Percentiles rank a stretch among this genome's conserved stretches.
Conservation (phyloP, 92 coral and sea anemone species). For the Epizoanthus ramosus region DNA sequence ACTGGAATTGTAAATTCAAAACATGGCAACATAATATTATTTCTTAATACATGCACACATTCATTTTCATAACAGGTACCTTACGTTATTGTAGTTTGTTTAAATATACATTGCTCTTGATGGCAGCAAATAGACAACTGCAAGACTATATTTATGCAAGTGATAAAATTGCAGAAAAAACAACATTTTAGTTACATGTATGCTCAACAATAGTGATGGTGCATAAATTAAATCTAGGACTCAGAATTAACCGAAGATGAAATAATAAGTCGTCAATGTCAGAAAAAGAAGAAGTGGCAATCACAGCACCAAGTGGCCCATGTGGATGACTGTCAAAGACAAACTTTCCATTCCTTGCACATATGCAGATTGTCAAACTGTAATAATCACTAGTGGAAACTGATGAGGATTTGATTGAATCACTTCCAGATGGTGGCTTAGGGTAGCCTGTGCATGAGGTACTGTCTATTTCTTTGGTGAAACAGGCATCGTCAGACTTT, state of each 20-base stretch:
- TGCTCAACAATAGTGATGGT: not conserved
- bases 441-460: not conserved
- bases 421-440: not conserved
- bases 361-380: not conserved
- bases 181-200: not conserved
- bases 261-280: not conserved
- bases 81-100: no score
- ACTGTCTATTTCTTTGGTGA: not conserved
- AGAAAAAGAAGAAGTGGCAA: not conserved
- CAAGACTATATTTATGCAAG: no score
- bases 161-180: no score
- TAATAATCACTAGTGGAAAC: not conserved
- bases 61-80: no score
- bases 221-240: not conserved
- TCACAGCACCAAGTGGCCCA: not conserved
- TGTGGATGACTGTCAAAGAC: conserved; percentile 8
- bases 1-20: no score
- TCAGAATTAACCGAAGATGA: not conserved
- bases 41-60: no score
- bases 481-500: not conserved
- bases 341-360: not conserved
- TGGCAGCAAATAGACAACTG: no score
- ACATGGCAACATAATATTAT: no score
- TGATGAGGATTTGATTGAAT: not conserved
- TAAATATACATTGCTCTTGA: no score